Conservation (phyloP, 2,113 vertebrate species). For the Centropus bengalensis region DNA sequence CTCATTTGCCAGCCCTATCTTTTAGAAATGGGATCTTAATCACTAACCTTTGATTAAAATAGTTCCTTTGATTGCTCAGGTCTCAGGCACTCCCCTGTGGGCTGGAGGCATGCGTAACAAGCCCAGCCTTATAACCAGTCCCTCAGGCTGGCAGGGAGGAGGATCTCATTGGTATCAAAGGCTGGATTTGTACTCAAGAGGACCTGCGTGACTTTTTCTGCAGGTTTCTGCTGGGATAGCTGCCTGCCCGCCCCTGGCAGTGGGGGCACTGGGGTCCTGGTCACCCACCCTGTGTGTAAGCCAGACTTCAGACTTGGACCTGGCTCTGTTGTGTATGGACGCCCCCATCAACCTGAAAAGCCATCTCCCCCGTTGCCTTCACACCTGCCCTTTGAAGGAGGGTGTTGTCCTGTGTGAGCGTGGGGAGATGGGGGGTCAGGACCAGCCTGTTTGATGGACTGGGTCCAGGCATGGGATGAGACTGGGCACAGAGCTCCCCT, state of each 20-base stretch:
- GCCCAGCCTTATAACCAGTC: not conserved
- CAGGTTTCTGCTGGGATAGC: accelerated
- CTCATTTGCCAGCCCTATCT: not conserved
- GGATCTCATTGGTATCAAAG: not conserved
- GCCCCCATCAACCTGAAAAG: accelerated
- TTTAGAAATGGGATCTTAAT: slow-evolving; percentile 33
- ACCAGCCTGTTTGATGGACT: not conserved
- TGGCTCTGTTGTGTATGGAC: not conserved
- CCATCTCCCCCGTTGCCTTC: accelerated
- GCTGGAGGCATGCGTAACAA: not conserved
- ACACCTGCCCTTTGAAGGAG: not conserved
- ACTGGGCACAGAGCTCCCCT: not conserved
- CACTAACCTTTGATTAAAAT: slow-evolving; percentile 26
- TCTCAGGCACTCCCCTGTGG: not conserved
- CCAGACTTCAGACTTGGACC: not conserved
- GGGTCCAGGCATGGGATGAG: not conserved
- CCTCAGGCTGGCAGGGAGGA: not conserved
- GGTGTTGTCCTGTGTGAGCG: accelerated
- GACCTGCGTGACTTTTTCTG: not conserved
- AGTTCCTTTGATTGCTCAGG: not conserved
- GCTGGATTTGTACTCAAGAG: not conserved
- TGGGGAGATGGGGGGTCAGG: accelerated
- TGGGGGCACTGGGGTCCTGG: not conserved
- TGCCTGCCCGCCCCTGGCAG: not conserved
- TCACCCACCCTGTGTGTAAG: too few species aligned